Evolutionary conservation across 2,888 invertebrate species (phyloP).

Genomic region (Zootermopsis nevadensis): DNA sequence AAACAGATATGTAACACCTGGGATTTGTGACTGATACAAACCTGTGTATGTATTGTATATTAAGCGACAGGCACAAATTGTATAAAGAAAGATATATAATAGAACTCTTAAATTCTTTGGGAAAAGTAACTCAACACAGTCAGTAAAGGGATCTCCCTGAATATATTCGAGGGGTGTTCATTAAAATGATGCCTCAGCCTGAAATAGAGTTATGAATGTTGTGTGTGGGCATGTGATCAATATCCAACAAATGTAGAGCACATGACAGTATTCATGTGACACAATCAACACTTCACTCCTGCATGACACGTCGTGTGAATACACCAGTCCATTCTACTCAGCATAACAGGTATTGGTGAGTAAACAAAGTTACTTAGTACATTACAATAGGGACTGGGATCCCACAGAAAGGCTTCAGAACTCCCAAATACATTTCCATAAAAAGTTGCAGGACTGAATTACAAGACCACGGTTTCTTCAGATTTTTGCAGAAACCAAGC

Average conservation of each 20-base stretch:
- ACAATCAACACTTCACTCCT: constrained; percentile 1
- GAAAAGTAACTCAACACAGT: neutral
- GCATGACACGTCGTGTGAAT: neutral
- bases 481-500: no score
- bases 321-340: neutral
- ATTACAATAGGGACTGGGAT: no score
- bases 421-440: no score
- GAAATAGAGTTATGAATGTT: neutral
- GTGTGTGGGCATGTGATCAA: neutral
- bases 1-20: no score
- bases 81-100: no score
- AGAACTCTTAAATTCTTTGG: neutral
- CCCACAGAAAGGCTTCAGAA: no score
- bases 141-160: neutral
- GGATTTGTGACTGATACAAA: no score
- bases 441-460: no score
- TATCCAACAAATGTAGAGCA: constrained; percentile 1
- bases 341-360: neutral
- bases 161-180: neutral
- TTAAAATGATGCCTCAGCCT: neutral
- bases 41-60: no score
- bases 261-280: neutral
- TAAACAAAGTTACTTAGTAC: neutral
- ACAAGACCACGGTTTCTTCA: no score
- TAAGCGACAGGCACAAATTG: no score